Percentiles rank a stretch among this genome's conserved stretches.
phyloP scores from a whole-genome alignment of 2,113 vertebrate species.

The Crotalus viridis region DNA sequence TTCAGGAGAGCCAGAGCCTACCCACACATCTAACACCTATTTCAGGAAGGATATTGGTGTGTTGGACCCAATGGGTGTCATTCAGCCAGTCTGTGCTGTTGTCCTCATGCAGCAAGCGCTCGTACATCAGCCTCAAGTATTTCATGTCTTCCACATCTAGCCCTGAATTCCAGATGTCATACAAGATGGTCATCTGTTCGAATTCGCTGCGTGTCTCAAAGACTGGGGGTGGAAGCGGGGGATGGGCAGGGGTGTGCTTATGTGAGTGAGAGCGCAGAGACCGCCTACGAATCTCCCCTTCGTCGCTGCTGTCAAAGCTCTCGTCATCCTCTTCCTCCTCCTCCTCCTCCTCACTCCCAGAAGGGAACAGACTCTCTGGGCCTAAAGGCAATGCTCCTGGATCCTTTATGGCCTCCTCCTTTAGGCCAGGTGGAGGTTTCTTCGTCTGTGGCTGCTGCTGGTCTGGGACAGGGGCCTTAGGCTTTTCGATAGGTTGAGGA shows the following conservation, averaged over 20 bases:
- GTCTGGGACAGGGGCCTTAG: conserved; percentile 22
- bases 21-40: background rate
- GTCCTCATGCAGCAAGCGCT: conserved; percentile 85
- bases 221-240: conserved; percentile 13
- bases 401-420: conserved; percentile 47
- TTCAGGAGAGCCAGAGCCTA: too few relatives aligned
- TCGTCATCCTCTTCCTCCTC: conserved; percentile 69
- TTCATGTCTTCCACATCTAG: conserved; percentile 85
- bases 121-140: conserved; percentile 81
- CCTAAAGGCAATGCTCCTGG: conserved; percentile 35
- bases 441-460: conserved; percentile 25
- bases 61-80: conserved; percentile 92
- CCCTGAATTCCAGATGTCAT: conserved; percentile 92
- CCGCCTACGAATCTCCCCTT: conserved; percentile 58
- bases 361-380: conserved; percentile 64
- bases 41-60: conserved; percentile 86
- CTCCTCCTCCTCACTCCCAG: conserved; percentile 64
- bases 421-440: conserved; percentile 40
- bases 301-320: conserved; percentile 58
- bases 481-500: conserved; percentile 39
- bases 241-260: conserved; percentile 30
- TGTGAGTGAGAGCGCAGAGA: conserved; percentile 64
- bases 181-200: conserved; percentile 94
- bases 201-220: conserved; percentile 86
- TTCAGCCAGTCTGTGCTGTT: conserved; percentile 90